Conservation (phyloP, 1,140 invertebrate species). For the Drosophila fuyamai region DNA sequence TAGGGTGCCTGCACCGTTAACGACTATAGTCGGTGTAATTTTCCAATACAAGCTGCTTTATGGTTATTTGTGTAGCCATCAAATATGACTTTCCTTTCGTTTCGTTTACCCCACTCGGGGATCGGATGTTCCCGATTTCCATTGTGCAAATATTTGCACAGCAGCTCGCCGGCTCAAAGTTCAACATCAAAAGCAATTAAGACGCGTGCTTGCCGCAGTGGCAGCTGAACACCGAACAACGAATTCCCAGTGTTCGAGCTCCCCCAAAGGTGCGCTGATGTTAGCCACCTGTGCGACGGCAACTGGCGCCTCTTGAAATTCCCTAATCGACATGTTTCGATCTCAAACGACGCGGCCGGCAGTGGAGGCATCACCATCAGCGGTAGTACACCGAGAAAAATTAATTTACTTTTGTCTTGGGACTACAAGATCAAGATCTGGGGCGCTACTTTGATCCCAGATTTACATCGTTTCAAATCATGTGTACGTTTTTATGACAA, state of each 20-base stretch:
- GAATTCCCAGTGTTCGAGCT: slow-evolving; percentile 32
- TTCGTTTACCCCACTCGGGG: slow-evolving; percentile 30
- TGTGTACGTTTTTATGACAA: no score
- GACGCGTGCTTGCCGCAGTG: slow-evolving; percentile 73
- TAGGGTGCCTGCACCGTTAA: slow-evolving; percentile 2
- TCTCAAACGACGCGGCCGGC: slow-evolving; percentile 74
- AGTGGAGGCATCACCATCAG: slow-evolving; percentile 18
- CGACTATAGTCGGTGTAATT: slow-evolving; percentile 3
- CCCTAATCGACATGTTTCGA: slow-evolving; percentile 84
- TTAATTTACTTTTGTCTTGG: no score
- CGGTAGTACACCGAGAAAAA: slow-evolving; percentile 1
- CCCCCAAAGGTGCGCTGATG: slow-evolving; percentile 72
- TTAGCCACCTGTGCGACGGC: slow-evolving; percentile 73
- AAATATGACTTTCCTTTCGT: slow-evolving; percentile 30
- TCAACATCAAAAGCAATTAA: slow-evolving; percentile 84
- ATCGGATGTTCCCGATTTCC: slow-evolving; percentile 26
- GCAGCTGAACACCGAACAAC: slow-evolving; percentile 26
- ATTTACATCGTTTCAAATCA: no score
- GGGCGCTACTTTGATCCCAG: not conserved
- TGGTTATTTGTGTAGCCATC: slow-evolving; percentile 37
- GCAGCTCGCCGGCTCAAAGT: slow-evolving; percentile 72
- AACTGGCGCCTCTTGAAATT: slow-evolving; percentile 83
- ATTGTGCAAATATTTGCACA: slow-evolving; percentile 68
- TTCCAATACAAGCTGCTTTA: slow-evolving; percentile 4
- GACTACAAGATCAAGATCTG: not conserved